phyloP scores from a whole-genome alignment of 2,797 vertebrate species.

The Balearica regulorum region DNA sequence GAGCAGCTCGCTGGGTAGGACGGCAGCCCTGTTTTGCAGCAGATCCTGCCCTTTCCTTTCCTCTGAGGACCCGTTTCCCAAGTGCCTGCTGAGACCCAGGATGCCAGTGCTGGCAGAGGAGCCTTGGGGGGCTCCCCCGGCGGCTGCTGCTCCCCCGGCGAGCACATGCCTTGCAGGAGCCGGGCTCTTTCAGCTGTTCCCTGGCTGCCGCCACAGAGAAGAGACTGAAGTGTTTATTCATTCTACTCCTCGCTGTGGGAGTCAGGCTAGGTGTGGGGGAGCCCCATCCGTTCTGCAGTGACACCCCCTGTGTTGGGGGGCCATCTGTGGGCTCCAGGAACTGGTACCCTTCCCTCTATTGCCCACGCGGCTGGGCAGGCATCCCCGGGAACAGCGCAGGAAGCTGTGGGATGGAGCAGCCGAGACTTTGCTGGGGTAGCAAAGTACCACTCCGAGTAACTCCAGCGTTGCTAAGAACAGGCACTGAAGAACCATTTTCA shows the following conservation, averaged over 20 bases:
- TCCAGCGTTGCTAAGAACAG: neutral
- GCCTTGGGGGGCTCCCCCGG: accelerated
- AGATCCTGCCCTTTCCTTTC: neutral
- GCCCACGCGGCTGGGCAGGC: neutral
- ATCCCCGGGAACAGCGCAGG: neutral
- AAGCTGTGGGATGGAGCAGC: neutral
- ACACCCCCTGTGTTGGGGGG: accelerated
- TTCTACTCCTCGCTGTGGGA: neutral
- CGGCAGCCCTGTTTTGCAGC: neutral
- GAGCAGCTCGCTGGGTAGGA: neutral
- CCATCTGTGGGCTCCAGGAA: neutral
- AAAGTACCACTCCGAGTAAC: neutral
- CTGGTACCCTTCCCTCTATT: neutral
- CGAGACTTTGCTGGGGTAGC: neutral
- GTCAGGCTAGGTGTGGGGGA: neutral
- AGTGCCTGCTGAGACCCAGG: neutral
- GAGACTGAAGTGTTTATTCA: neutral
- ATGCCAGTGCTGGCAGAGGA: neutral
- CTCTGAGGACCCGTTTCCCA: neutral
- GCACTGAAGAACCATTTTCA: neutral
- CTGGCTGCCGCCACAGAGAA: neutral
- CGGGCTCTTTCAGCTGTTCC: neutral
- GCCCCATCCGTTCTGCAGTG: neutral
- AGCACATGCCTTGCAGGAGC: neutral
- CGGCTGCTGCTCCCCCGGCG: neutral